Conservation (phyloP, 1,140 invertebrate species). For the Nilaparvata lugens region DNA sequence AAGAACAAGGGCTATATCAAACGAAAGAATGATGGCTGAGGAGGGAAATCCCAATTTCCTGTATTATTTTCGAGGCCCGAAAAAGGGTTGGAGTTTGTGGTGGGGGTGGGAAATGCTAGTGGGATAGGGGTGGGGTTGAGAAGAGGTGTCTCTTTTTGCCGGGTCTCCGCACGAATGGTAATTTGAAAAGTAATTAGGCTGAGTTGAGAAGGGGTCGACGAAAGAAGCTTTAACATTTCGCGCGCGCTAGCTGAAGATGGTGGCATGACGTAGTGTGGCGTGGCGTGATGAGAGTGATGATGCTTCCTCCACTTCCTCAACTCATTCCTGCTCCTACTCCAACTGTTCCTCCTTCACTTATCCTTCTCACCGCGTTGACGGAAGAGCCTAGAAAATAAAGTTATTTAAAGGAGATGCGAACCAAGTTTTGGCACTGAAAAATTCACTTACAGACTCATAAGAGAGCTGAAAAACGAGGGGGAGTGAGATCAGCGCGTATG, state of each 20-base stretch:
- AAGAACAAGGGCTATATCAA: too few species aligned
- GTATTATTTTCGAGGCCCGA: too few species aligned
- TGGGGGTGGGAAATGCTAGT: not conserved
- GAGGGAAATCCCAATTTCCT: too few species aligned
- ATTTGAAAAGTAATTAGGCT: conserved; percentile 4
- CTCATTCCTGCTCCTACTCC: too few species aligned
- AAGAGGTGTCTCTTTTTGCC: not conserved
- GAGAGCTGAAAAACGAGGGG: not conserved
- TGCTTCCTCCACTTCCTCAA: too few species aligned
- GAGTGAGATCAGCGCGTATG: not conserved
- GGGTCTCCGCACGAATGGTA: not conserved
- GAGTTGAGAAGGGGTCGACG: not conserved
- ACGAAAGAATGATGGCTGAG: too few species aligned
- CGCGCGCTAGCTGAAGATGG: not conserved
- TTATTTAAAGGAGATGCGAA: not conserved
- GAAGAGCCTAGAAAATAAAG: conserved; percentile 1
- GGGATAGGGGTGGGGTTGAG: not conserved
- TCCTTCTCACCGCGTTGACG: not conserved
- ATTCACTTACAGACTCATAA: not conserved
- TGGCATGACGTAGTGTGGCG: too few species aligned
- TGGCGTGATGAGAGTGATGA: too few species aligned
- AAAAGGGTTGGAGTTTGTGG: too few species aligned
- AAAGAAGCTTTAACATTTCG: not conserved
- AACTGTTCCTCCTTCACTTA: too few species aligned
- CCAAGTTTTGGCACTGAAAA: conserved; percentile 1